Percentiles rank a stretch among this genome's conserved stretches.
These are phyloP conservation scores for Sphaerodactylus townsendi DNA, from an alignment of 2,113 vertebrate species.

Conservation along the genomic window DNA sequence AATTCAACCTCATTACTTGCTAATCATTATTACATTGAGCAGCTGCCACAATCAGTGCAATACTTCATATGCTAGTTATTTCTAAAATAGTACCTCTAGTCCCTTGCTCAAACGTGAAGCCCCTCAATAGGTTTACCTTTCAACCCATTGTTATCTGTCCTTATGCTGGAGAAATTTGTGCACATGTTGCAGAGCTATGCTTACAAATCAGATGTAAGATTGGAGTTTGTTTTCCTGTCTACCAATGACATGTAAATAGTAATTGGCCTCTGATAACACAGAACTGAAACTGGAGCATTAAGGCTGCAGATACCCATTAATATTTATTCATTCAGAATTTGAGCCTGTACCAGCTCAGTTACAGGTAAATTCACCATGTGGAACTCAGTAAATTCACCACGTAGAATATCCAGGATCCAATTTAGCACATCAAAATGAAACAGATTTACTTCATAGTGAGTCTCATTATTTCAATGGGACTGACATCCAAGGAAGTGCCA, in stretches of 20 bases:
- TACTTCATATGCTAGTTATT: neutral
- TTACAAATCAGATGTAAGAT: neutral
- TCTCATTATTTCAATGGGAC: neutral
- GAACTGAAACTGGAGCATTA: neutral
- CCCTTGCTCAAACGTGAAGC: neutral
- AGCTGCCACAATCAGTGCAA: neutral
- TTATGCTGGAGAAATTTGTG: neutral
- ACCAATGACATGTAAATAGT: neutral
- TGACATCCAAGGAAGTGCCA: neutral
- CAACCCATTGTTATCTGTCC: neutral
- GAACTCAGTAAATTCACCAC: neutral
- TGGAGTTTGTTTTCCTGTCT: too few species aligned
- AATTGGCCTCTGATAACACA: neutral
- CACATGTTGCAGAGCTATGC: neutral
- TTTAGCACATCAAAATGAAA: neutral
- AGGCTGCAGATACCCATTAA: neutral
- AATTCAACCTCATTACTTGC: slow-evolving; percentile 5
- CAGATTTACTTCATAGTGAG: neutral
- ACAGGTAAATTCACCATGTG: neutral
- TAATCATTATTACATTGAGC: slow-evolving; percentile 3
- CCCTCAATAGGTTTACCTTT: neutral
- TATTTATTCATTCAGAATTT: neutral
- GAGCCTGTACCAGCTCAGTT: neutral
- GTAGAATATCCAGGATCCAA: neutral
- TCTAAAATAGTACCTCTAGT: neutral